These are phyloP conservation scores for Thymelicus acteon DNA, from an alignment of 2,888 invertebrate species.

Conservation along the genomic window DNA sequence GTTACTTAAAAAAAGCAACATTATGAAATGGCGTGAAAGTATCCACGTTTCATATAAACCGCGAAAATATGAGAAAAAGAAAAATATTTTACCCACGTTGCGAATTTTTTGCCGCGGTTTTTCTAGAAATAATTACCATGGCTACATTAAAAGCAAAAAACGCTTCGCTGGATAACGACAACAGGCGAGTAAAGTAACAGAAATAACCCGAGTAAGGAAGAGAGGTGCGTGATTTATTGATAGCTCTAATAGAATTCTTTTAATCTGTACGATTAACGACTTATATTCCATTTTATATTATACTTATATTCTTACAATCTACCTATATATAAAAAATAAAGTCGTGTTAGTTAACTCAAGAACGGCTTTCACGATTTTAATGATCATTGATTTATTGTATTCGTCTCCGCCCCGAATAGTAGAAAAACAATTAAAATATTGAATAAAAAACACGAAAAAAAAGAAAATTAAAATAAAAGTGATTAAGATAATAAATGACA, in stretches of 20 bases:
- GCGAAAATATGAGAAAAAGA: slow-evolving; percentile 28
- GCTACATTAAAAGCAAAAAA: slow-evolving; percentile 36
- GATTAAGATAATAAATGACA: too few relatives aligned
- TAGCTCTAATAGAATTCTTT: slow-evolving; percentile 49
- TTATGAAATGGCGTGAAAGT: slow-evolving; percentile 12
- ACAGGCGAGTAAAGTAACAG: slow-evolving; percentile 30
- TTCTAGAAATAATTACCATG: slow-evolving; percentile 36
- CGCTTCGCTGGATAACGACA: slow-evolving; percentile 33
- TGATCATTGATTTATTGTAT: too few relatives aligned
- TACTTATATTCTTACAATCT: too few relatives aligned
- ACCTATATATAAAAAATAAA: too few relatives aligned
- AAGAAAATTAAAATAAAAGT: too few relatives aligned
- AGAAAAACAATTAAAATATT: too few relatives aligned
- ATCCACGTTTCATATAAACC: slow-evolving; percentile 14
- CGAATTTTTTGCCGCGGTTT: slow-evolving; percentile 27
- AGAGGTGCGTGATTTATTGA: slow-evolving; percentile 78
- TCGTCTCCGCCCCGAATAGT: too few relatives aligned
- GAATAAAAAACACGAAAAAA: too few relatives aligned
- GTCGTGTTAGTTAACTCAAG: too few relatives aligned
- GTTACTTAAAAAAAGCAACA: slow-evolving; percentile 25
- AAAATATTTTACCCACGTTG: slow-evolving; percentile 24
- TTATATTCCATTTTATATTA: neutral
- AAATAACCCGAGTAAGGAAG: slow-evolving; percentile 55
- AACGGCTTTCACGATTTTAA: too few relatives aligned
- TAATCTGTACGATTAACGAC: slow-evolving; percentile 20